Percentiles rank a stretch among this genome's conserved stretches.
These are phyloP conservation scores for Asbolus verrucosus DNA, from an alignment of 1,140 invertebrate genomes.

Conservation along the genomic window DNA sequence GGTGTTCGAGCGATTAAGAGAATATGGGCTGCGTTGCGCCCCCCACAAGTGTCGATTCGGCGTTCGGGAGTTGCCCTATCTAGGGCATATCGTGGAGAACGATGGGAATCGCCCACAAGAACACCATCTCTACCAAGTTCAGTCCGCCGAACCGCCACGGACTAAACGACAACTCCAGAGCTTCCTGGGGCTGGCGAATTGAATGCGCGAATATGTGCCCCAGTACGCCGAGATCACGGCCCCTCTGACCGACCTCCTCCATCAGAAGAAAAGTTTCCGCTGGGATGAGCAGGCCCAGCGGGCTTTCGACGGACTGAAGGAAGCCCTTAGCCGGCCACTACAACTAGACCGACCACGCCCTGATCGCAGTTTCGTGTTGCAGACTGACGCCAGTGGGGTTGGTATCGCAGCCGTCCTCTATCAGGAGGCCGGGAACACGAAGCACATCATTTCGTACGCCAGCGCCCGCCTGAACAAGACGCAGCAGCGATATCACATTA, in stretches of 20 bases:
- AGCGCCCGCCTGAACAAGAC: background rate
- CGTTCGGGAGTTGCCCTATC: no score
- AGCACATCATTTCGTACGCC: background rate
- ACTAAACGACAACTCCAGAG: no score
- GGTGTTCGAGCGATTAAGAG: no score
- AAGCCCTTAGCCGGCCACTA: background rate
- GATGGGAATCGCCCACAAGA: no score
- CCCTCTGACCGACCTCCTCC: background rate
- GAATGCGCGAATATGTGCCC: background rate
- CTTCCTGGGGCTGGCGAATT: background rate
- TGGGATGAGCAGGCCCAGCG: background rate
- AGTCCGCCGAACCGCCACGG: no score
- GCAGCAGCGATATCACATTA: no score
- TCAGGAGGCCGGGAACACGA: background rate
- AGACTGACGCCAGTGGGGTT: background rate
- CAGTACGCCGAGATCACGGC: background rate
- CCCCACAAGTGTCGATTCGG: no score
- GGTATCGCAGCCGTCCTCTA: background rate
- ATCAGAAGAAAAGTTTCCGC: background rate
- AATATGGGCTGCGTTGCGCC: no score
- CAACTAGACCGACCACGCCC: background rate
- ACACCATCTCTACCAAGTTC: no score
- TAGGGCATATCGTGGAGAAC: no score
- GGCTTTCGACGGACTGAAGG: background rate
- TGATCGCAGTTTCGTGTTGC: no score